A percentile compares a stretch with the other conserved stretches of the same genome.
These are phyloP conservation scores for Sitobion miscanthi DNA, from an alignment of 1,140 invertebrate species.

Conservation along the genomic window DNA sequence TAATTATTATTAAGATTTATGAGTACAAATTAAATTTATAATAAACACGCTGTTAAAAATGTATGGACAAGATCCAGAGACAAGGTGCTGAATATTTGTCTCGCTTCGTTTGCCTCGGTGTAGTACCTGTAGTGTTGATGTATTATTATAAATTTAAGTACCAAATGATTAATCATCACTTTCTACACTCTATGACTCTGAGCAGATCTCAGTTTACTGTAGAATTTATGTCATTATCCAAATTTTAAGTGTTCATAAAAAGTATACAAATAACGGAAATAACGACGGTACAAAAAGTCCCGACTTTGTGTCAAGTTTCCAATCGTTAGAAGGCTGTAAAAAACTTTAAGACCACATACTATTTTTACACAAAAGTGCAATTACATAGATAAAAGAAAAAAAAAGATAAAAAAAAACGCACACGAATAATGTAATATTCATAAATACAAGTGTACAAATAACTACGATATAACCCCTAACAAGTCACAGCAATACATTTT, in stretches of 20 bases:
- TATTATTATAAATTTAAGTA: neutral
- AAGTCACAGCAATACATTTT: neutral
- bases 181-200: neutral
- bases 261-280: neutral
- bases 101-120: neutral
- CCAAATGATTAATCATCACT: neutral
- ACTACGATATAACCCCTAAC: neutral
- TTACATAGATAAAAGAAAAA: neutral
- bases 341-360: neutral
- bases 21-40: neutral
- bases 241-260: neutral
- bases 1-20: slow-evolving; percentile 8
- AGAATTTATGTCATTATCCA: neutral
- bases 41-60: neutral
- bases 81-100: neutral
- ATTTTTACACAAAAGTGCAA: neutral
- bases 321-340: neutral
- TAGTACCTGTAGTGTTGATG: neutral
- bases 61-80: neutral
- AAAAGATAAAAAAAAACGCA: too few relatives aligned
- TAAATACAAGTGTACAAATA: neutral
- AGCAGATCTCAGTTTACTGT: neutral
- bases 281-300: neutral
- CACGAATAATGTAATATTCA: neutral
- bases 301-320: neutral